These are phyloP conservation scores for Argyra leucocephala DNA, from an alignment of 2,888 invertebrate genomes.

Conservation along the genomic window DNA sequence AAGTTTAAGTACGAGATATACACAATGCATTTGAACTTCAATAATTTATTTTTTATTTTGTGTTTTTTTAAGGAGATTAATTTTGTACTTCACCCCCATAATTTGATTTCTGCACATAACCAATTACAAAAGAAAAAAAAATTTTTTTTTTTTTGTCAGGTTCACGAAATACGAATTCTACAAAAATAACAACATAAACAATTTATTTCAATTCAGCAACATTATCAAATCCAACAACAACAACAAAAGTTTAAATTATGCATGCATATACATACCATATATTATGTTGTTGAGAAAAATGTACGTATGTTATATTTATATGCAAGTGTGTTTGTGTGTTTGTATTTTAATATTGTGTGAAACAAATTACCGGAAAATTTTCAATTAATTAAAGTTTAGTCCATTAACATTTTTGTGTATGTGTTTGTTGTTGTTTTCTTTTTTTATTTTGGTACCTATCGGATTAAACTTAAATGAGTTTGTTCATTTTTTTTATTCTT, in stretches of 20 bases:
- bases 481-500: not conserved
- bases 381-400: slow-evolving; percentile 6
- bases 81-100: not conserved
- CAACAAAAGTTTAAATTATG: not conserved
- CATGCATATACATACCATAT: not conserved
- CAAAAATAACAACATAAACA: not conserved
- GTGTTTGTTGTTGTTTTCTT: not conserved
- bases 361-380: slow-evolving; percentile 1
- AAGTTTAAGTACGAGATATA: no score
- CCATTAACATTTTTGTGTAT: not conserved
- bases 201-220: not conserved
- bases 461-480: slow-evolving; percentile 2
- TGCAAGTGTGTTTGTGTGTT: no score
- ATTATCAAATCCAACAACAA: not conserved
- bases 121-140: not conserved
- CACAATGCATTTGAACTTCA: no score
- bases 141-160: not conserved
- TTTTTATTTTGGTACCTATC: not conserved
- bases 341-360: not conserved
- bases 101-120: not conserved
- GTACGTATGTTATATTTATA: not conserved
- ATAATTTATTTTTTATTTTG: not conserved
- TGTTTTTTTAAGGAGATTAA: not conserved
- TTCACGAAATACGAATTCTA: not conserved
- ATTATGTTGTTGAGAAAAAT: not conserved